A percentile compares a stretch with the other conserved stretches of the same genome.
Evolutionary conservation across 2,113 vertebrate genomes (phyloP).

Genomic region (Chlorodrepanis virens): DNA sequence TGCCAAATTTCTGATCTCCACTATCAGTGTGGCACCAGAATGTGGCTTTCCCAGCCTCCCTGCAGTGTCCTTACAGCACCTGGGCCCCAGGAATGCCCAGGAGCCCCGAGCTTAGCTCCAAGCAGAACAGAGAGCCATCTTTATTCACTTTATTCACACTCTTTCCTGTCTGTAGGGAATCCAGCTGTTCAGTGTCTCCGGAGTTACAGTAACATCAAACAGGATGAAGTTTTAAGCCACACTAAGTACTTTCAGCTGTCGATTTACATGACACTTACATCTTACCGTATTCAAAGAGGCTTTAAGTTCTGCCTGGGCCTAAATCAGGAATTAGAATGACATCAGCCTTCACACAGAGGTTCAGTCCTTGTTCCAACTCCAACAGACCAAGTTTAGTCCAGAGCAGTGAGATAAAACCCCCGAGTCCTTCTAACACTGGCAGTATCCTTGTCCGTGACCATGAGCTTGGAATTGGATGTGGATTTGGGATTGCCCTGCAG

Average conservation of each 20-base stretch:
- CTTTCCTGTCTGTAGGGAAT: background rate
- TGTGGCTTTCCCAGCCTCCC: background rate
- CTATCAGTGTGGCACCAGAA: accelerated
- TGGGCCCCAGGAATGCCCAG: accelerated
- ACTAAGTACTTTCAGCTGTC: background rate
- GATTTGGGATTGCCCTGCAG: accelerated
- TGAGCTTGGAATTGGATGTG: accelerated
- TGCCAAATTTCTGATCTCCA: background rate
- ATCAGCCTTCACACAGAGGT: background rate
- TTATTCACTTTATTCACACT: background rate
- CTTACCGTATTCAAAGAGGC: accelerated
- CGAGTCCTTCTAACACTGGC: background rate
- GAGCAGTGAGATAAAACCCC: background rate
- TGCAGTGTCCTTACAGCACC: background rate
- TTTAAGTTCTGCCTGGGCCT: background rate
- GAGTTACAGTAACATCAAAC: background rate
- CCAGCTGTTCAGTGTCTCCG: background rate
- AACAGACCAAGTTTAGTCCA: background rate
- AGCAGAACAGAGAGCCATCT: background rate
- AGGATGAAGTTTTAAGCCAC: background rate
- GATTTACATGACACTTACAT: background rate
- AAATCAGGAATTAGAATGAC: background rate
- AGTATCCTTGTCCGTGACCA: accelerated
- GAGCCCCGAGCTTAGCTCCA: background rate
- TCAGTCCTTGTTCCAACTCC: background rate